phyloP scores from a whole-genome alignment of 1,140 invertebrate genomes.

The Alviniconcha marisindica region DNA sequence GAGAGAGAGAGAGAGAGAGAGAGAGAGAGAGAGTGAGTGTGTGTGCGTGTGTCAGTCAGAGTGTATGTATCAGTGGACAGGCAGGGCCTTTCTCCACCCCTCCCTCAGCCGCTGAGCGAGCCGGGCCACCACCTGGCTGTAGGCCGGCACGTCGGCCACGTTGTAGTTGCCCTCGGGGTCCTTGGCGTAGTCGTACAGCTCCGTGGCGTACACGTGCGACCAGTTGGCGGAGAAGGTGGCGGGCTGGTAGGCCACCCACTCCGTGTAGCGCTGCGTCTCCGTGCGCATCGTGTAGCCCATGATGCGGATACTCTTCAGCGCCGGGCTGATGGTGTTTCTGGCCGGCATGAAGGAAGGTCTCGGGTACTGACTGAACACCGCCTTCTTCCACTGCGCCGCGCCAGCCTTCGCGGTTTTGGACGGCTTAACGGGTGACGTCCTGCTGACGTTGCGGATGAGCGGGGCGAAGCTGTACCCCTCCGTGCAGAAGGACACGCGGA shows the following conservation, averaged over 20 bases:
- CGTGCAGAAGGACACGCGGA: constrained; percentile 77
- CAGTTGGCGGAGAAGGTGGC: constrained; percentile 78
- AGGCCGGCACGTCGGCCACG: constrained; percentile 73
- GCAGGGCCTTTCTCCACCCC: constrained; percentile 65
- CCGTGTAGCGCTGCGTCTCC: constrained; percentile 83
- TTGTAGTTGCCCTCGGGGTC: constrained; percentile 86
- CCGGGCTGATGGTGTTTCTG: constrained; percentile 82
- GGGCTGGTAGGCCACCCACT: constrained; percentile 81
- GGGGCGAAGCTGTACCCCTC: constrained; percentile 84
- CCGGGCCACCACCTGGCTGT: constrained; percentile 44
- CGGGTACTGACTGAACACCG: constrained; percentile 43
- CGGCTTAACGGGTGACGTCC: too few species aligned
- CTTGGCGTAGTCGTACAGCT: constrained; percentile 78
- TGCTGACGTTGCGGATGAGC: constrained; percentile 24
- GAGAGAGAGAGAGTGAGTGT: too few species aligned
- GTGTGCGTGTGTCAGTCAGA: too few species aligned
- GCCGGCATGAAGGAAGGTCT: constrained; percentile 79
- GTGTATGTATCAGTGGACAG: too few species aligned
- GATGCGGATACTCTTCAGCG: constrained; percentile 70
- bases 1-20: too few species aligned
- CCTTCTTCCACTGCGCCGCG: constrained; percentile 21
- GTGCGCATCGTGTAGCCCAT: constrained; percentile 88
- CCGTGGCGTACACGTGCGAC: constrained; percentile 81
- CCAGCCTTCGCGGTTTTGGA: neutral
- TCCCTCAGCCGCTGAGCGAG: constrained; percentile 56